Evolutionary conservation across 2,113 vertebrate genomes (phyloP).

Genomic region (Hymenochirus boettgeri): DNA sequence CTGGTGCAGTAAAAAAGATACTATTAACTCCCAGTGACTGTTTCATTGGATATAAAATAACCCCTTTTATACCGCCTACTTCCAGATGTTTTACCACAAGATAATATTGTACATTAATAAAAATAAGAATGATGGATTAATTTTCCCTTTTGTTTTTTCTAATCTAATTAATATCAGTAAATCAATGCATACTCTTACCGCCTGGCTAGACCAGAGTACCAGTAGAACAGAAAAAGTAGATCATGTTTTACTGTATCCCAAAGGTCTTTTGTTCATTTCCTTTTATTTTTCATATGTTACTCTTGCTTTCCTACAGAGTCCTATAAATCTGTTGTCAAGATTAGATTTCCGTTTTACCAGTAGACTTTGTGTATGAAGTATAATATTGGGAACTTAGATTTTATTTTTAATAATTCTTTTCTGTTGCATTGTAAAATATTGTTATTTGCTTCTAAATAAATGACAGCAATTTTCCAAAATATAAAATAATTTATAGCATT

Average conservation of each 20-base stretch:
- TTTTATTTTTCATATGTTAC: constrained; percentile 2
- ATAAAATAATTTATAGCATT: constrained; percentile 3
- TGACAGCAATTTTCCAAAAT: background rate
- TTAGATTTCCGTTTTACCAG: background rate
- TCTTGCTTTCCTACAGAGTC: constrained; percentile 3
- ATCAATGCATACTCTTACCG: constrained; percentile 12
- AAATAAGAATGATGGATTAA: background rate
- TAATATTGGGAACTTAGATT: background rate
- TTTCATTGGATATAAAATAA: background rate
- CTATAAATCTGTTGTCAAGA: constrained; percentile 12
- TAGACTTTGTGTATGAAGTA: background rate
- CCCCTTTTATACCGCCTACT: no score
- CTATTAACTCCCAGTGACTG: background rate
- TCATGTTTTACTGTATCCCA: constrained; percentile 6
- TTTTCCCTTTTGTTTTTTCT: background rate
- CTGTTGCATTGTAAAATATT: background rate
- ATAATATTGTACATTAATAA: constrained; percentile 1
- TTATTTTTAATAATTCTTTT: background rate
- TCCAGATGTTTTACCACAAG: background rate
- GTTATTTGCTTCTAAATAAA: background rate
- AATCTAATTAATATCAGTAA: constrained; percentile 18
- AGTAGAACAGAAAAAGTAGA: background rate
- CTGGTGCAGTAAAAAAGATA: background rate
- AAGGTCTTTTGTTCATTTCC: constrained; percentile 14
- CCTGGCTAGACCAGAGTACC: constrained; percentile 1